Conservation (phyloP, 2,888 invertebrate species). For the Penaeus monodon region DNA sequence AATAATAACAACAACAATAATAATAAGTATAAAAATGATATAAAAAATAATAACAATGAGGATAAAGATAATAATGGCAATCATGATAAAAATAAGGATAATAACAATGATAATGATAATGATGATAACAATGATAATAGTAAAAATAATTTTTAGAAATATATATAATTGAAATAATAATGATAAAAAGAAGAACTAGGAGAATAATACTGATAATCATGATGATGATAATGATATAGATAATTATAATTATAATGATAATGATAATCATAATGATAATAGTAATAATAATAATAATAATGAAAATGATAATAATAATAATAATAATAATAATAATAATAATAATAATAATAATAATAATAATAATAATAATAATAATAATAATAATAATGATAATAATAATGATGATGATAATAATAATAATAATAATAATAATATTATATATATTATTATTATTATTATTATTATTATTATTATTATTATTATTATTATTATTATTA, state of each 20-base stretch:
- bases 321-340: constrained; percentile 19
- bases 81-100: neutral
- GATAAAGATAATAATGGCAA: too few relatives aligned
- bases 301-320: constrained; percentile 16
- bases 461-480: too few relatives aligned
- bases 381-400: neutral
- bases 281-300: neutral
- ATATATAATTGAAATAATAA: too few relatives aligned
- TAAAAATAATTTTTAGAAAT: too few relatives aligned
- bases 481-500: too few relatives aligned
- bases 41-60: neutral
- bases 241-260: neutral
- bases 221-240: too few relatives aligned
- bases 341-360: constrained; percentile 5
- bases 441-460: too few relatives aligned
- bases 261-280: neutral
- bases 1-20: neutral
- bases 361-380: constrained; percentile 15
- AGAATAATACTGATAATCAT: neutral
- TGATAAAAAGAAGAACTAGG: too few relatives aligned
- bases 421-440: constrained; percentile 19
- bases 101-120: neutral
- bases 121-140: neutral
- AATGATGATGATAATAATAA: neutral
- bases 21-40: neutral